Evolutionary conservation across 2,888 invertebrate species (phyloP), one percentile per base, ranked within the genome.

Genomic region (Rotaria socialis): DNA sequence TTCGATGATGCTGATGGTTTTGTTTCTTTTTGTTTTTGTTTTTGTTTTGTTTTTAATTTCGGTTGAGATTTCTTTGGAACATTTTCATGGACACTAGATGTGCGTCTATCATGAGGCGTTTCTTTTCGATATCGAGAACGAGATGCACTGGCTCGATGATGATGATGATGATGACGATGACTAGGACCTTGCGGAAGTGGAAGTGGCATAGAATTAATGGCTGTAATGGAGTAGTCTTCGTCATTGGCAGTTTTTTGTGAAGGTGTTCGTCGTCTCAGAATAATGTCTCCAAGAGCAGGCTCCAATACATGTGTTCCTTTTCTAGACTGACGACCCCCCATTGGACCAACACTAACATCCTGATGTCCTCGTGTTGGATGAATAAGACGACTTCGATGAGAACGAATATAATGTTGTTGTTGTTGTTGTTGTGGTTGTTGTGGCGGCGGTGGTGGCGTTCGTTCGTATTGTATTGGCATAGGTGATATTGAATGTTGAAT

Each of bases 231-330:
- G 47, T 47, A 80, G 11, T 80, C 80, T n/a, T 80, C 80, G n/a
- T 80, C 80, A 14, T 80, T 43, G 2, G 14, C n/a, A 24, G 80
- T 47, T 47, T 80, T 80, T 47, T 80, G 80, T 10, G 75, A 75
- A 24, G 80, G 80, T 24, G 47, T 80, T 80, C 80, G 43, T 11
- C 80, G 80, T 80, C 47, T 80, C 2, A 80, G 10, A 47, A 80
- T 80, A 47, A 80, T 80, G 47, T 80, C 80, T 47, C 80, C 80
- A 80, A 47, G 47, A n/a, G 80, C 80, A 22, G 80, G 80, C n/a
- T 80, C 47, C 16, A 80, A n/a, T 14, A 80, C 80, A 80, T 43
- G 47, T 80, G 80, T 47, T 47, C 47, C 47, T n/a, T 80, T 80
- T 80, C 80, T 11, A 6, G 43, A 47, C 47, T 43, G 24, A 14